phyloP scores from a whole-genome alignment of 2,888 invertebrate genomes.

The Tipula helvola region DNA sequence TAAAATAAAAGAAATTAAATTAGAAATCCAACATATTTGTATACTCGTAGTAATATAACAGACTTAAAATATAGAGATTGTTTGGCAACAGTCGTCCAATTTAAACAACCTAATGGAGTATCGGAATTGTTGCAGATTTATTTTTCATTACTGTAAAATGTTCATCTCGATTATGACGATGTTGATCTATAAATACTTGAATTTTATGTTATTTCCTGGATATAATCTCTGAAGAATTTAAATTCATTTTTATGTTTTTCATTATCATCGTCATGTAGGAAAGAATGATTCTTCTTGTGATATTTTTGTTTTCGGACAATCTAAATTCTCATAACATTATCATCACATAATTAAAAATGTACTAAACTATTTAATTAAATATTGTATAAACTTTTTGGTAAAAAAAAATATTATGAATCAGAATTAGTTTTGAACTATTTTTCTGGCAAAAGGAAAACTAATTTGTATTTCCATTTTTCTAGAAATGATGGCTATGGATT shows the following conservation, averaged over 20 bases:
- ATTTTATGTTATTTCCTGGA: not conserved
- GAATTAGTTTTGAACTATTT: too few species aligned
- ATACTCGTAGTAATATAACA: not conserved
- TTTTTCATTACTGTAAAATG: not conserved
- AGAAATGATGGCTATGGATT: too few species aligned
- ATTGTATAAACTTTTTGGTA: too few species aligned
- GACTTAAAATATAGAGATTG: not conserved
- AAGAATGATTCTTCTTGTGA: not conserved
- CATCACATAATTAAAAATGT: too few species aligned
- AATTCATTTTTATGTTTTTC: not conserved
- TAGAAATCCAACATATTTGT: not conserved
- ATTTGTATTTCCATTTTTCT: too few species aligned
- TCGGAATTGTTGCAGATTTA: not conserved
- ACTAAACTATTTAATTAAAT: too few species aligned
- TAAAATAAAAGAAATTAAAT: not conserved
- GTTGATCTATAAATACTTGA: not conserved
- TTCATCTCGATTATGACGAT: not conserved
- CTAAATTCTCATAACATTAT: too few species aligned
- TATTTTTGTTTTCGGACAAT: not conserved
- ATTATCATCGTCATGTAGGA: not conserved
- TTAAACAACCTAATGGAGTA: not conserved
- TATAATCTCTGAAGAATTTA: not conserved
- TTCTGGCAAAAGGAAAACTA: too few species aligned
- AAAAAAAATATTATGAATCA: too few species aligned
- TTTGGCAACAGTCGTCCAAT: not conserved